These are phyloP conservation scores for Todus mexicanus DNA, from an alignment of 2,797 vertebrate species.

Conservation along the genomic window DNA sequence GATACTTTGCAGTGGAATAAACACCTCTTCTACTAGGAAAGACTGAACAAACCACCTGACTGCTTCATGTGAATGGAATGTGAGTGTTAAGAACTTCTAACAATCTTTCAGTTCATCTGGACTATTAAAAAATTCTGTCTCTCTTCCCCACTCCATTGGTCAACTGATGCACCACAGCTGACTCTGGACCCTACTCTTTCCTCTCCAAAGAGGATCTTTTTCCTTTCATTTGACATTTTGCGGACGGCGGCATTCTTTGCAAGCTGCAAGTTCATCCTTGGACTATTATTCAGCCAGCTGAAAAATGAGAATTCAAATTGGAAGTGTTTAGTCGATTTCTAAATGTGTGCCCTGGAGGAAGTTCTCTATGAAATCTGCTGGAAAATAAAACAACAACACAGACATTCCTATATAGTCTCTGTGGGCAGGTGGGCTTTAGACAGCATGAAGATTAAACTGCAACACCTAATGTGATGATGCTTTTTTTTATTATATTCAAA, in stretches of 20 bases:
- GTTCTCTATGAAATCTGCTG: slow-evolving; percentile 34
- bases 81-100: background rate
- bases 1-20: slow-evolving; percentile 1
- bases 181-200: background rate
- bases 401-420: background rate
- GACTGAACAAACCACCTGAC: background rate
- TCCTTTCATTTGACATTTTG: background rate
- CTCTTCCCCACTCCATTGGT: background rate
- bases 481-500: slow-evolving; percentile 36
- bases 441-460: slow-evolving; percentile 9
- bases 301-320: slow-evolving; percentile 59
- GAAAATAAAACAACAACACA: slow-evolving; percentile 21
- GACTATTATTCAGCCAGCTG: slow-evolving; percentile 32
- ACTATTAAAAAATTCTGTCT: background rate
- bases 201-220: background rate
- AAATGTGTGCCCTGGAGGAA: slow-evolving; percentile 37
- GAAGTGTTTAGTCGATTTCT: slow-evolving; percentile 39
- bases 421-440: slow-evolving; percentile 30
- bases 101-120: background rate
- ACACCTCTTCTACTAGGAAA: background rate
- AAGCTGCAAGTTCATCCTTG: background rate
- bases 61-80: background rate
- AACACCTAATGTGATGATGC: background rate
- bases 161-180: background rate
- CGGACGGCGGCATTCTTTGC: background rate